Evolutionary conservation across 1,140 invertebrate species (phyloP), one percentile per base, ranked within the genome.

Genomic region (Drosophila nikananu): DNA sequence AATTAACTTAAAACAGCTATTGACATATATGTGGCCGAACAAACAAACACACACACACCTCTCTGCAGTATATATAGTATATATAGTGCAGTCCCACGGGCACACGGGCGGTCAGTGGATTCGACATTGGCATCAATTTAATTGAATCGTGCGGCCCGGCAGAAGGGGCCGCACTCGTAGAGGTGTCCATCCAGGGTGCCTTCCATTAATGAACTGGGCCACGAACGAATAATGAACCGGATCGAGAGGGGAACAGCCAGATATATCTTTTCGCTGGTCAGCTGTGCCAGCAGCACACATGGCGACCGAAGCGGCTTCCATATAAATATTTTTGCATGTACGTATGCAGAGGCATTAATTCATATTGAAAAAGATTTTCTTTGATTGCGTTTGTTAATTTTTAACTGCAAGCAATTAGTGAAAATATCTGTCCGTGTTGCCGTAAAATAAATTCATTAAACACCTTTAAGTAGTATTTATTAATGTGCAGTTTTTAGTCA

Each of bases 1-100:
- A 89, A 89, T 89, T 89, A 89, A 89, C 86, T 89, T 86, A 89
- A 89, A 90, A 77, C 75, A 90, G 74, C 71, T 76, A 86, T 77
- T 76, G 81, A 79, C 81, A 80, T 58, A 67, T 44, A 54, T 64
- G 66, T 48, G 67, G 42, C 64, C 39, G 32, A 44, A 37, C 39
- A 44, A 44, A 44, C 39, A 25, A 2, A 60, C n/a, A n/a, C 32
- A 48, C 63, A 68, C 23, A 57, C 25, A 65, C 21, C 32, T 3
- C 42, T 19, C 10, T 41, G 13, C 35, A 19, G 32, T 32, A 41
- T 42, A 72, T 35, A 49, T 39, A 64, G n/a, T n/a, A n/a, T n/a
- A n/a, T n/a, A n/a, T n/a, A n/a, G 7, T 39, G 39, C 21, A 44
- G 46, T 63, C 60, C 59, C 41, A 21, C 49, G 37, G 49, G 21